phyloP scores from a whole-genome alignment of 2,888 invertebrate species.

The Dasysyrphus albostriatus region DNA sequence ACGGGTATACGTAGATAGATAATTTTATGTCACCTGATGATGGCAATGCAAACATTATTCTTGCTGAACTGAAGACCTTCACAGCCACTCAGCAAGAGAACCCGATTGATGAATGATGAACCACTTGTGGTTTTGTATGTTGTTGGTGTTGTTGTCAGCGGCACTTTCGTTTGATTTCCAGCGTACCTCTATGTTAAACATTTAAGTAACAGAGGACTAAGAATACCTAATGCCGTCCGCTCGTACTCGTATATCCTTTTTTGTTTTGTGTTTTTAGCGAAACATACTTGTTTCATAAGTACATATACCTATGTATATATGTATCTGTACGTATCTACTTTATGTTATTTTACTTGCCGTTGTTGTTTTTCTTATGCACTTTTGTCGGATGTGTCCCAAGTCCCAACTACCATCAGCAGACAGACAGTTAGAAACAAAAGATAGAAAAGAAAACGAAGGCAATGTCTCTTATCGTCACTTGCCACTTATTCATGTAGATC shows the following conservation, averaged over 20 bases:
- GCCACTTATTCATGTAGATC: conserved; percentile 77
- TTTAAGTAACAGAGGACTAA: conserved; percentile 48
- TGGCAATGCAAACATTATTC: conserved; percentile 74
- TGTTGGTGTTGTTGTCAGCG: conserved; percentile 49
- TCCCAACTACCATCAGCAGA: conserved; percentile 27
- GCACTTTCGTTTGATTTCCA: conserved; percentile 60
- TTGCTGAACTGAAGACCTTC: conserved; percentile 63
- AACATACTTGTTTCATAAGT: conserved; percentile 31
- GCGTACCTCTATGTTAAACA: conserved; percentile 40
- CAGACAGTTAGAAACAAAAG: conserved; percentile 62
- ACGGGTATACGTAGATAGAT: conserved; percentile 24
- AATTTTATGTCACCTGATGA: conserved; percentile 73
- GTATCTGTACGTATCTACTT: too few species aligned
- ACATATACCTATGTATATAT: not conserved
- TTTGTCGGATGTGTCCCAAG: conserved; percentile 45
- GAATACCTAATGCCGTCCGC: conserved; percentile 35
- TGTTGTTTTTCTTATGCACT: conserved; percentile 38
- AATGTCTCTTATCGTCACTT: conserved; percentile 68
- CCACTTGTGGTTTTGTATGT: conserved; percentile 53
- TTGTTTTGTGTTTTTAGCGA: conserved; percentile 28
- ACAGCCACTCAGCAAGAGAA: conserved; percentile 65
- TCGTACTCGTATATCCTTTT: conserved; percentile 32
- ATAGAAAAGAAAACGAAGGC: conserved; percentile 49
- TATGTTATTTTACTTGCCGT: conserved; percentile 34
- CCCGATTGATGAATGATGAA: conserved; percentile 72